phyloP scores from a whole-genome alignment of 2,888 invertebrate species.

The Erannis defoliaria region DNA sequence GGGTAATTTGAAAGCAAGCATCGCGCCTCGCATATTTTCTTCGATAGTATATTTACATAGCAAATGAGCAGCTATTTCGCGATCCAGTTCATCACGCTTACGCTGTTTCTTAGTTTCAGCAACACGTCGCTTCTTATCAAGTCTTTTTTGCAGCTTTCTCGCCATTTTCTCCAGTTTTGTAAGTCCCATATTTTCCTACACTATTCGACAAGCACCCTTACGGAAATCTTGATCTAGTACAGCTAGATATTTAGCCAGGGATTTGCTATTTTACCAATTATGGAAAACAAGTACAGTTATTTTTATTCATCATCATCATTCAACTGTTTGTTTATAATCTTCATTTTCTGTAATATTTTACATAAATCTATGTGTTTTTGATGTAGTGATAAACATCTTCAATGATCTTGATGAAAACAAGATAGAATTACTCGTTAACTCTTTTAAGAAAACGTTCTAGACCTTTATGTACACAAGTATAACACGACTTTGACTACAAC shows the following conservation, averaged over 20 bases:
- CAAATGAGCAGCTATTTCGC: neutral
- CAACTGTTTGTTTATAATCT: too few species aligned
- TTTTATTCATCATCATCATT: too few species aligned
- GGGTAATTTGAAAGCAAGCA: neutral
- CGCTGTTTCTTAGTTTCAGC: constrained; percentile 2
- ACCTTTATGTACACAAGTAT: too few species aligned
- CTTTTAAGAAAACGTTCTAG: too few species aligned
- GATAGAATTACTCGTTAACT: too few species aligned
- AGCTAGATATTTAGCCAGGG: too few species aligned
- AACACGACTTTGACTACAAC: too few species aligned
- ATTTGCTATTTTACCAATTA: too few species aligned
- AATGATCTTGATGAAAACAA: neutral
- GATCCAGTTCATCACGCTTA: constrained; percentile 1
- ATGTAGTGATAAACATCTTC: neutral
- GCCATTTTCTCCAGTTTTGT: neutral
- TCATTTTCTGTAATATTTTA: too few species aligned
- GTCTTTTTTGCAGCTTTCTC: neutral
- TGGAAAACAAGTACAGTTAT: too few species aligned
- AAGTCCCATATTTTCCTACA: neutral
- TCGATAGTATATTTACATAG: neutral
- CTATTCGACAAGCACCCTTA: neutral
- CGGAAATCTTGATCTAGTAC: too few species aligned
- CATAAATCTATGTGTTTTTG: too few species aligned
- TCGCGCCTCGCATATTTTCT: neutral
- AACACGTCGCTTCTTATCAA: neutral